phyloP scores from a whole-genome alignment of 1,140 invertebrate species.

The Brachionus rotundiformis region DNA sequence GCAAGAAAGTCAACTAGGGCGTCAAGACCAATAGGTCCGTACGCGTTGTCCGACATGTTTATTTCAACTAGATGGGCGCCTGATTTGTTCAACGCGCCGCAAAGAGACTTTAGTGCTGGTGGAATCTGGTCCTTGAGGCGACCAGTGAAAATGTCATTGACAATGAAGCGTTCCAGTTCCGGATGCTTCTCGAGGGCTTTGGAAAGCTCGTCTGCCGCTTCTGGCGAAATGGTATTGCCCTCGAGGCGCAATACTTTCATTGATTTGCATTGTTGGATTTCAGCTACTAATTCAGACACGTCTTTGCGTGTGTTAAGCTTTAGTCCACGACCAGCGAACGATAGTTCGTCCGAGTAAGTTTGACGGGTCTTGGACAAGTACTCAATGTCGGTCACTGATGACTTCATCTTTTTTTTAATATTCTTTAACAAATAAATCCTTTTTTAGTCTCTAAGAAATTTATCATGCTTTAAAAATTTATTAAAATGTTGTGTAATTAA shows the following conservation, averaged over 20 bases:
- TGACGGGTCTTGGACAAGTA: slow-evolving; percentile 29
- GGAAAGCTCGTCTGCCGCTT: slow-evolving; percentile 80
- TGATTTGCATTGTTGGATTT: slow-evolving; percentile 69
- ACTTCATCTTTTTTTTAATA: slow-evolving; percentile 21
- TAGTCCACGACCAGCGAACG: neutral
- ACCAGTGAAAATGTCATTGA: slow-evolving; percentile 88
- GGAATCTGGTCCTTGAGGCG: slow-evolving; percentile 93
- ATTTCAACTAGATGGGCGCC: slow-evolving; percentile 78
- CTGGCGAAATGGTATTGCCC: slow-evolving; percentile 87
- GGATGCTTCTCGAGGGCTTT: slow-evolving; percentile 75
- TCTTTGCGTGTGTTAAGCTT: slow-evolving; percentile 34
- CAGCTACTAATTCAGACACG: neutral
- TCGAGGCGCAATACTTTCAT: slow-evolving; percentile 78
- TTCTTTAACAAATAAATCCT: neutral
- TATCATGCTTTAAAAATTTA: neutral
- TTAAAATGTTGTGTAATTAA: too few relatives aligned
- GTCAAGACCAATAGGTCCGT: slow-evolving; percentile 90
- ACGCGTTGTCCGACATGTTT: slow-evolving; percentile 95
- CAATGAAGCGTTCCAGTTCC: slow-evolving; percentile 69
- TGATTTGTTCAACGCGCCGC: slow-evolving; percentile 74
- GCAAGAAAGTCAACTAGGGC: slow-evolving; percentile 81
- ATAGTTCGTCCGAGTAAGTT: neutral
- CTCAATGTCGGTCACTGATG: slow-evolving; percentile 43
- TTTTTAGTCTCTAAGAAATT: neutral
- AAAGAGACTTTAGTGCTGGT: slow-evolving; percentile 69